Conservation (phyloP, 2,888 invertebrate genomes). For the Gortyna flavago region DNA sequence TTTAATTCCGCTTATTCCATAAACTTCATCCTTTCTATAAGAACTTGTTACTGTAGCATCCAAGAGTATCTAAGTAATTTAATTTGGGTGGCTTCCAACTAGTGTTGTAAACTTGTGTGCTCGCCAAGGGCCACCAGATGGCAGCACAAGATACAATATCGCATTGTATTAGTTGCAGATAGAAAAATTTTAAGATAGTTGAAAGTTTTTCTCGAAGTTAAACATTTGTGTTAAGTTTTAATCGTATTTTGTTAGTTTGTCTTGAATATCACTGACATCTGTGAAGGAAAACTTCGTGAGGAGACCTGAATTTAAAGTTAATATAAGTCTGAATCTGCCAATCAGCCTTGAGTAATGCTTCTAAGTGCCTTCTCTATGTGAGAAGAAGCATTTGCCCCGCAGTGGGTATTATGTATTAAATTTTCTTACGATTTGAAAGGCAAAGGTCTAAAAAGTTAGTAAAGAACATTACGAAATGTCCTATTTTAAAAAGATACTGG, state of each 20-base stretch:
- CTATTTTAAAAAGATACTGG: too few relatives aligned
- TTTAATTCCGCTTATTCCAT: neutral
- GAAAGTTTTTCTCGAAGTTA: slow-evolving; percentile 3
- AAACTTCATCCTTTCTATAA: neutral
- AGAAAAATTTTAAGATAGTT: neutral
- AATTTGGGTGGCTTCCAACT: slow-evolving; percentile 51
- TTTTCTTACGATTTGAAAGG: too few relatives aligned
- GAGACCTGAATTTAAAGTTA: neutral
- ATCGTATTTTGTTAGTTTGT: neutral
- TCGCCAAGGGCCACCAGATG: slow-evolving; percentile 42
- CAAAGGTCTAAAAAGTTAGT: too few relatives aligned
- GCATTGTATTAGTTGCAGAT: slow-evolving; percentile 38
- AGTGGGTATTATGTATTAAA: too few relatives aligned
- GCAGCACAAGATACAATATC: slow-evolving; percentile 42
- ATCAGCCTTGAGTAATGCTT: neutral
- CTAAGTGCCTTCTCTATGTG: too few relatives aligned
- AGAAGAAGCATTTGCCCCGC: too few relatives aligned
- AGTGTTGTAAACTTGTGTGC: slow-evolving; percentile 23
- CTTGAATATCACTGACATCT: neutral
- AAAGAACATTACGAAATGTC: too few relatives aligned
- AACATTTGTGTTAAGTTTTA: neutral
- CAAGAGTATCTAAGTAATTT: slow-evolving; percentile 39
- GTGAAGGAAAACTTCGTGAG: too few relatives aligned
- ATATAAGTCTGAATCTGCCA: neutral
- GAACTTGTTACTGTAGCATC: slow-evolving; percentile 17